A percentile compares a stretch with the other conserved stretches of the same genome.
Conservation (phyloP, 2,888 invertebrate species). For the Atethmia centrago region DNA sequence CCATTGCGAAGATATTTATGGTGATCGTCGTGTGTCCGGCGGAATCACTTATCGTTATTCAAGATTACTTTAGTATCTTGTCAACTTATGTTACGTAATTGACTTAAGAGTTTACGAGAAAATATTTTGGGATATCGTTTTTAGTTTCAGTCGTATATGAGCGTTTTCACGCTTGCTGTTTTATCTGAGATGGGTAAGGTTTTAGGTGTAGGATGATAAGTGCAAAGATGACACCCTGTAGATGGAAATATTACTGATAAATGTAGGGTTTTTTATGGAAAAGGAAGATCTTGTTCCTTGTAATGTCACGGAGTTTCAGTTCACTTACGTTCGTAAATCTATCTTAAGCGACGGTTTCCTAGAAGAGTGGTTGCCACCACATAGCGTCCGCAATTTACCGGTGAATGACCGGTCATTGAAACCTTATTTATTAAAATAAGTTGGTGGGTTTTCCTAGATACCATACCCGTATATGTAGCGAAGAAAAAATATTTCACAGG, state of each 20-base stretch:
- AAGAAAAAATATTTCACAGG: too few species aligned
- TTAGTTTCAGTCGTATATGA: slow-evolving; percentile 2
- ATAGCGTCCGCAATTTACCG: too few species aligned
- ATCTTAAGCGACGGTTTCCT: too few species aligned
- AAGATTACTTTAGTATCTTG: slow-evolving; percentile 55
- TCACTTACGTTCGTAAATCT: neutral
- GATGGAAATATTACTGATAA: neutral
- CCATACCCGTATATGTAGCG: too few species aligned
- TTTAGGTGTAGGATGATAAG: neutral
- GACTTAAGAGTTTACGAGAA: slow-evolving; percentile 35
- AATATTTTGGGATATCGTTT: slow-evolving; percentile 31
- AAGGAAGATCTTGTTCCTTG: neutral
- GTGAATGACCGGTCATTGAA: too few species aligned
- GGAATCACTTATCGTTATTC: slow-evolving; percentile 60
- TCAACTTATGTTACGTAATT: slow-evolving; percentile 49
- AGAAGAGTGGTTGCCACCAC: too few species aligned
- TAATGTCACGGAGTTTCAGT: neutral
- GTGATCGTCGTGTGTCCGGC: slow-evolving; percentile 48
- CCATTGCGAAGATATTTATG: slow-evolving; percentile 53
- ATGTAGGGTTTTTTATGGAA: neutral
- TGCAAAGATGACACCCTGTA: too few species aligned
- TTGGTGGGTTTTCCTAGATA: too few species aligned
- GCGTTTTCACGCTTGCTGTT: neutral
- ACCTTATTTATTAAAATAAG: too few species aligned
- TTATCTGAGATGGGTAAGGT: neutral